Evolutionary conservation across 2,797 vertebrate species (phyloP), one percentile per base, ranked within the genome.

Genomic region (Pampus argenteus): DNA sequence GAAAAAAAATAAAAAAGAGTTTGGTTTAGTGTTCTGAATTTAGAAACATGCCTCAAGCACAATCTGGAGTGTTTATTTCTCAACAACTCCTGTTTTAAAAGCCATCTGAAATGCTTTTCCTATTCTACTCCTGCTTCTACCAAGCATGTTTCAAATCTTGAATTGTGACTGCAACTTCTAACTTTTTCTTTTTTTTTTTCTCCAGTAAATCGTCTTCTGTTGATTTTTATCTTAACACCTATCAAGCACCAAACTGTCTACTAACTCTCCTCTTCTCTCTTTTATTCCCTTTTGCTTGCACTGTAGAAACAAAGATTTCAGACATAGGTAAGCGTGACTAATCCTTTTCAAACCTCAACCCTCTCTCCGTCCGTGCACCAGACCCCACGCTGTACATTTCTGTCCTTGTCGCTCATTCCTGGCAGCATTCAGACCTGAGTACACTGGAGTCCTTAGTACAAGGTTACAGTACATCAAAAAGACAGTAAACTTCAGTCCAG

Each of bases 251-350:
- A 34, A 20, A 1, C 31, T 81, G 61, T 64, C 67, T 25, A 82
- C 83, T 91, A 91, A 91, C 79, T 71, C 63, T 5, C 56, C 20
- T 81, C 63, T 60, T 76, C 52, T 90, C 59, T 86, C 26, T 66
- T 70, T 66, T 81, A 44, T 78, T 78, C 74, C 61, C 48, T 67
- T 67, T 75, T 79, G 66, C 79, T 80, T 82, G 25, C 70, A 26
- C 69, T 85, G n/a, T 74, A 99, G 98, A 99, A 99, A 99, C 97
- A 99, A 99, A 98, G 98, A 99, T 98, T 99, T 99, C 97, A 97
- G 97, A 95, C 98, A 99, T 96, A 99, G 98, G 98, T 99, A 98
- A 99, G 97, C 92, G 23, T 69, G n/a, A 79, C 57, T 86, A 79
- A 82, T 56, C 31, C 20, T 86, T 52, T 77, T 58, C 14, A 59